Base-by-base conservation (phyloP, 1,140 invertebrate genomes). In the Drosophila willistoni region DNA sequence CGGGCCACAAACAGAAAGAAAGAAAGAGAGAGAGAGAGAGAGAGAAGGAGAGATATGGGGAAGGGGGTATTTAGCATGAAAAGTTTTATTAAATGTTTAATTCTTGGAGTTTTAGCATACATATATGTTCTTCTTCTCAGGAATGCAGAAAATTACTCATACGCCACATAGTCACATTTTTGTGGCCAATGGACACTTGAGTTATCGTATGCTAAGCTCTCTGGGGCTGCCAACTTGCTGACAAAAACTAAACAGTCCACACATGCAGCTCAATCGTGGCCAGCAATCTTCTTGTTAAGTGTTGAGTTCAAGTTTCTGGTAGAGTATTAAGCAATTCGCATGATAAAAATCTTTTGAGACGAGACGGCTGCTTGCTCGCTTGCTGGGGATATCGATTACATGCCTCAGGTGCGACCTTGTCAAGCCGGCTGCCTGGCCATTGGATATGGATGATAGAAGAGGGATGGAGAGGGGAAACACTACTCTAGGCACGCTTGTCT, bases 291-390 rank as follows among this genome's bases (percentile, higher is more conserved):
- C 70, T 77, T 63, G 59, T 62, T 78, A 56, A 78, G 74, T 57
- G 64, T 7, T 29, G 29, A 29, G 57, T 75, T 51, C 64, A 74
- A 73, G 68, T 83, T 34, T 79, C 61, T 41, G 36, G 60, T 63
- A 89, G 84, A 69, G 84, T 90, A 89, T 89, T 84, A 90, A 89
- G 29, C 75, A 89, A 89, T 89, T 89, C 84, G 84, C 84, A 77
- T 77, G 84, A 89, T 89, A 81, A 81, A 75, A 84, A 89, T 89
- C 84, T 89, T 89, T 39, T 64, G 64, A 57, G 60, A 59, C 74
- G 64, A 57, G 60, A 59, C 74, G 73, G 63, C 76, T 83, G 84
- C 60, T 44, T 10, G 34, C 34, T 12, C 6, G 29, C 29, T 29
- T 6, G 29, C 29, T 62, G 66, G 17, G 73, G 70, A 64, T 87